A percentile compares a stretch with the other conserved stretches of the same genome.
These are phyloP conservation scores for Pollachius pollachius DNA, from an alignment of 2,113 vertebrate species.

Conservation along the genomic window DNA sequence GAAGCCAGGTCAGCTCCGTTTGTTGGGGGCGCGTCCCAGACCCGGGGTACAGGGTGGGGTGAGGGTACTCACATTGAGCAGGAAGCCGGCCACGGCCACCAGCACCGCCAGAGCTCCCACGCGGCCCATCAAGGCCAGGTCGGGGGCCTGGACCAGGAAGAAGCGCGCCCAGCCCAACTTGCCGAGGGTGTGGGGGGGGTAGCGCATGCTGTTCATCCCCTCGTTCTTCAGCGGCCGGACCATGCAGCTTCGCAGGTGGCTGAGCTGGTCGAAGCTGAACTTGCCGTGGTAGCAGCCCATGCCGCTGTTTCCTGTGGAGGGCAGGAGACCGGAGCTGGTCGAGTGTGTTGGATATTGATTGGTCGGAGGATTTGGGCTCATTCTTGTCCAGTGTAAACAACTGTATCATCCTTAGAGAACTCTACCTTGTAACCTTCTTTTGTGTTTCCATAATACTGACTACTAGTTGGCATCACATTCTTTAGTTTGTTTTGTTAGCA, in stretches of 20 bases:
- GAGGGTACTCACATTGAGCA: constrained; percentile 58
- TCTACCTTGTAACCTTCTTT: too few relatives aligned
- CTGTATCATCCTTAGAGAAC: too few relatives aligned
- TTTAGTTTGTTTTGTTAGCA: too few relatives aligned
- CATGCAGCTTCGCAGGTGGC: constrained; percentile 82
- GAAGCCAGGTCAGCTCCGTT: too few relatives aligned
- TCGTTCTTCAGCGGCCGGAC: constrained; percentile 81
- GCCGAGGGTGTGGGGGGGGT: constrained; percentile 81
- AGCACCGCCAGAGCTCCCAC: constrained; percentile 64
- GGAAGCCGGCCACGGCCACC: constrained; percentile 58
- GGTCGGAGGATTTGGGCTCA: too few relatives aligned
- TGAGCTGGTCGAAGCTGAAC: constrained; percentile 84
- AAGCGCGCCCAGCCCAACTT: constrained; percentile 81
- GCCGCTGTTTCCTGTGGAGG: constrained; percentile 82
- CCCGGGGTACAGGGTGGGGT: too few relatives aligned
- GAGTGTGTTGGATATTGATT: too few relatives aligned
- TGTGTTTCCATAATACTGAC: too few relatives aligned
- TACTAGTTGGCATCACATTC: too few relatives aligned
- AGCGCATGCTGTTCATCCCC: constrained; percentile 74
- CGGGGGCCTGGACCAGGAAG: constrained; percentile 72
- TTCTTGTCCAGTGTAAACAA: too few relatives aligned
- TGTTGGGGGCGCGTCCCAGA: too few relatives aligned
- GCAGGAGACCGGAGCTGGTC: neutral
- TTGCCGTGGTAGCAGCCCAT: constrained; percentile 87
- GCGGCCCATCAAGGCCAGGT: constrained; percentile 56